Conservation (phyloP, 2,113 vertebrate species). For the Macroglossus sobrinus region DNA sequence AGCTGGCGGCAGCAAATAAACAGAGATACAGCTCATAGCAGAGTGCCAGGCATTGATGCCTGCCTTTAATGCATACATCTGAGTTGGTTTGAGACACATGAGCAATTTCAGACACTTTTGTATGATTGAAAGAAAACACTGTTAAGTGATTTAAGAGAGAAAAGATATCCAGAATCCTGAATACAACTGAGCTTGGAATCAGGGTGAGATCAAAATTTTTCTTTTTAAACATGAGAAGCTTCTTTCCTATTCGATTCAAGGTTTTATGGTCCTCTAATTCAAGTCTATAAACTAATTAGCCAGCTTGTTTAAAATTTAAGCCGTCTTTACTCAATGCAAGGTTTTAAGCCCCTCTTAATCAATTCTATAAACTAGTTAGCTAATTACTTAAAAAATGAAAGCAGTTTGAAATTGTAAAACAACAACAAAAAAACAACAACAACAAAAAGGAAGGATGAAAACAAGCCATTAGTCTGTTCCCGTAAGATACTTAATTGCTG, state of each 20-base stretch:
- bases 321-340: not conserved
- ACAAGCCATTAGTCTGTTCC: not conserved
- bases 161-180: not conserved
- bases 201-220: not conserved
- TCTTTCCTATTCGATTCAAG: not conserved
- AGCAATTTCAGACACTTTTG: slow-evolving; percentile 3
- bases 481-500: not conserved
- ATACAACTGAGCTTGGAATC: not conserved
- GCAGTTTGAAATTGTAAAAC: not conserved
- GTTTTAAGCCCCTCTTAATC: not conserved
- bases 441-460: not conserved
- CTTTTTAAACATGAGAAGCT: not conserved
- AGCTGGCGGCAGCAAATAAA: not conserved
- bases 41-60: not conserved
- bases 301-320: not conserved
- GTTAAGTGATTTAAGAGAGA: not conserved
- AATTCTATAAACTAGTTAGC: not conserved
- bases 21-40: not conserved
- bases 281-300: not conserved
- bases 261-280: not conserved
- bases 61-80: not conserved
- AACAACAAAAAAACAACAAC: not conserved
- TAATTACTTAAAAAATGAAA: slow-evolving; percentile 36
- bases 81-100: not conserved
- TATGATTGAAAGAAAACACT: not conserved